A percentile compares a stretch with the other conserved stretches of the same genome.
Evolutionary conservation across 2,113 vertebrate genomes (phyloP).

Genomic region (Notothenia coriiceps): DNA sequence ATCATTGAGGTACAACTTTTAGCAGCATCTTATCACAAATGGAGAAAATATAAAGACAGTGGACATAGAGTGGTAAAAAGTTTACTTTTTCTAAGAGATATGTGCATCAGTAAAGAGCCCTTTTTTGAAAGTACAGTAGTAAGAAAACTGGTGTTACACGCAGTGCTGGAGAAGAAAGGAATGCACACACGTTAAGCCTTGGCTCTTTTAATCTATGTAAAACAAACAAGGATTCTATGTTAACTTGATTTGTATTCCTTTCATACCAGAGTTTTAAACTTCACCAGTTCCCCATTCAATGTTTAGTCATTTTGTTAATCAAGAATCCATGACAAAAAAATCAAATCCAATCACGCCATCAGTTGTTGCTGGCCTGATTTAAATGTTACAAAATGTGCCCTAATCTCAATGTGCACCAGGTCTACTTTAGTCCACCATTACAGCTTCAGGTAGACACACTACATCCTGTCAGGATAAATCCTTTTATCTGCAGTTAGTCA

Average conservation of each 20-base stretch:
- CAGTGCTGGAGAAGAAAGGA: not conserved
- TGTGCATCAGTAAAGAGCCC: not conserved
- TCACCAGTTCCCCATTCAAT: not conserved
- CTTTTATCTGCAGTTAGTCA: not conserved
- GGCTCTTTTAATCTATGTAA: not conserved
- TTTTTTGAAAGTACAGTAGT: not conserved
- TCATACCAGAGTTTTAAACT: not conserved
- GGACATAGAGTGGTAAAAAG: not conserved
- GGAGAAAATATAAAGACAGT: not conserved
- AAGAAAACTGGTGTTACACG: conserved; percentile 3
- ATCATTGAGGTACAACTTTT: not conserved
- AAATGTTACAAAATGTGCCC: not conserved
- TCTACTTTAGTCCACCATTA: not conserved
- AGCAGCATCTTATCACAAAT: conserved; percentile 18
- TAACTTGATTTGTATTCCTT: conserved; percentile 8
- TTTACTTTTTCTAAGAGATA: not conserved
- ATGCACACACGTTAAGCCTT: not conserved
- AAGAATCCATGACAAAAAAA: not conserved
- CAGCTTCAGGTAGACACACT: not conserved
- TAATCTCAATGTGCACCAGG: not conserved
- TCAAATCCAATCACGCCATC: not conserved
- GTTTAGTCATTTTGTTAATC: not conserved
- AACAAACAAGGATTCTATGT: not conserved
- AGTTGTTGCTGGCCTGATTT: conserved; percentile 13
- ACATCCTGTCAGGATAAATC: not conserved